Percentiles rank a stretch among this genome's conserved stretches.
Conservation (phyloP, 2,113 vertebrate genomes). For the Acrocephalus arundinaceus region DNA sequence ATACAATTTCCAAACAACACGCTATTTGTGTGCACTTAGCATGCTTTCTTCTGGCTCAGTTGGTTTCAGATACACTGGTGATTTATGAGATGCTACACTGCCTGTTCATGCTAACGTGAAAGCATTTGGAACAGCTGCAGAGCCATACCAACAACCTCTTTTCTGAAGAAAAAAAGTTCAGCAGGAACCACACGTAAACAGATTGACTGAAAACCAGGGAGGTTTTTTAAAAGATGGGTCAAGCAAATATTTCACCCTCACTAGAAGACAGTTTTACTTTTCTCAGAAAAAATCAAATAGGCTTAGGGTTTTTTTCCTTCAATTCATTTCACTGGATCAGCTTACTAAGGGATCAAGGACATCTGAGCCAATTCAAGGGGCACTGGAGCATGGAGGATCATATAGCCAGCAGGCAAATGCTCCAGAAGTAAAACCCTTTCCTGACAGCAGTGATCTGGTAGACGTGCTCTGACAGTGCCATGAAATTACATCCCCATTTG, state of each 20-base stretch:
- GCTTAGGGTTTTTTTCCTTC: fast-evolving
- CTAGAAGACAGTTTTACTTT: background rate
- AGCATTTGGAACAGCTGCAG: background rate
- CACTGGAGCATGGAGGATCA: background rate
- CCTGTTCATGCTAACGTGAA: background rate
- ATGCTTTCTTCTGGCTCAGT: background rate
- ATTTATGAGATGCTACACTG: background rate
- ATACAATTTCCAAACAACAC: background rate
- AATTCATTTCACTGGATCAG: background rate
- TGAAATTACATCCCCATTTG: background rate
- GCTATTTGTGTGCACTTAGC: background rate
- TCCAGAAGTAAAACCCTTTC: background rate
- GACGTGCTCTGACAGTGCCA: background rate
- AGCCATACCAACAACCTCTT: background rate
- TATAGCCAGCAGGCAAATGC: background rate
- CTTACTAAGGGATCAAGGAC: background rate
- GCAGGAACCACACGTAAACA: background rate
- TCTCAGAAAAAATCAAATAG: background rate
- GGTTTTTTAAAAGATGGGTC: background rate
- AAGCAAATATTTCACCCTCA: background rate
- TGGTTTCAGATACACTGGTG: background rate
- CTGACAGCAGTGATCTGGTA: background rate
- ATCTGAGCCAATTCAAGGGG: background rate
- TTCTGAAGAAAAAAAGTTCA: background rate
- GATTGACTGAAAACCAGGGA: background rate